Percentiles rank a stretch among this genome's conserved stretches.
These are phyloP conservation scores for Drosophila lacteicornis DNA, from an alignment of 1,140 invertebrate species.

Conservation along the genomic window DNA sequence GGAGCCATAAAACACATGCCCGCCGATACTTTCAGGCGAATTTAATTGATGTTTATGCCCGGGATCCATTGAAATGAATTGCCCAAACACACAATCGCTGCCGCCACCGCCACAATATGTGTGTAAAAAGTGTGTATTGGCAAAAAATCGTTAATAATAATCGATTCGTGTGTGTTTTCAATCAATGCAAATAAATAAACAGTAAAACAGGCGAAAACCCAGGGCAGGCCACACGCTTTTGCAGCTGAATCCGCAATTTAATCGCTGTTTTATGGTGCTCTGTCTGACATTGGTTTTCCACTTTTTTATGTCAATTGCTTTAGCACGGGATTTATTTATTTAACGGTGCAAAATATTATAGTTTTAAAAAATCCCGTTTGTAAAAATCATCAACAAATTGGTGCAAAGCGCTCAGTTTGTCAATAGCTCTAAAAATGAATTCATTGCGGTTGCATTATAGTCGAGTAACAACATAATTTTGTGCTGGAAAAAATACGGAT, in stretches of 20 bases:
- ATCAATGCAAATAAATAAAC: constrained; percentile 61
- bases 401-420: constrained; percentile 53
- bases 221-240: constrained; percentile 23
- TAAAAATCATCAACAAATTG: constrained; percentile 45
- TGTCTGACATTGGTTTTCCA: constrained; percentile 32
- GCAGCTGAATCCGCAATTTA: constrained; percentile 66
- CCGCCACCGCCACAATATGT: constrained; percentile 13
- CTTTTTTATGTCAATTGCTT: constrained; percentile 35
- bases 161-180: constrained; percentile 74
- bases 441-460: not conserved
- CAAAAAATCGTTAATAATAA: constrained; percentile 78
- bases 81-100: constrained; percentile 30
- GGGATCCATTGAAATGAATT: constrained; percentile 69
- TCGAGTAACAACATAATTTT: constrained; percentile 37
- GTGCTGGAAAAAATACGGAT: not conserved
- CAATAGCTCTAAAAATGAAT: constrained; percentile 56
- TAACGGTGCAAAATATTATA: constrained; percentile 34
- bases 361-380: constrained; percentile 8
- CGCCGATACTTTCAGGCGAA: constrained; percentile 41
- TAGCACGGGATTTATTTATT: constrained; percentile 57
- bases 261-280: constrained; percentile 61
- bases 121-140: constrained; percentile 54
- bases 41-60: constrained; percentile 80
- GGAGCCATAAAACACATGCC: constrained; percentile 51
- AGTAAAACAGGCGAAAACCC: constrained; percentile 24